These are phyloP conservation scores for Picathartes gymnocephalus DNA, from an alignment of 2,113 vertebrate species.

Conservation along the genomic window DNA sequence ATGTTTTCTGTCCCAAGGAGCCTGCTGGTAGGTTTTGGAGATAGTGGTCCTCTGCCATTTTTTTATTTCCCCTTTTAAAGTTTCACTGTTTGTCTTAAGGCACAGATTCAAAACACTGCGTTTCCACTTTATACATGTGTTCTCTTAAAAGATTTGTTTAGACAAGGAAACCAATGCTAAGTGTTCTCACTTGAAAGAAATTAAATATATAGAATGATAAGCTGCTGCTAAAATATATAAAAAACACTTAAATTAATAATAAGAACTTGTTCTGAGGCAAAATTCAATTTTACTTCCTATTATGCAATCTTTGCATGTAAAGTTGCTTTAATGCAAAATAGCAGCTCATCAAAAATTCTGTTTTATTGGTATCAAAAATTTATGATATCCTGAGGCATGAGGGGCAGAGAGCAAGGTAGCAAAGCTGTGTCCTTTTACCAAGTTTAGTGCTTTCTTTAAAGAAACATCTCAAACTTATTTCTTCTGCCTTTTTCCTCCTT, in stretches of 20 bases:
- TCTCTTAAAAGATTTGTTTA: slow-evolving; percentile 67
- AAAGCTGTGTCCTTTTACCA: slow-evolving; percentile 61
- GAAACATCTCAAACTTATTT: slow-evolving; percentile 30
- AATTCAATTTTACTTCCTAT: slow-evolving; percentile 69
- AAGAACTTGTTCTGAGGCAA: slow-evolving; percentile 70
- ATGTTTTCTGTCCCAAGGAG: background rate
- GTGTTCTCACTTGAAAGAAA: slow-evolving; percentile 70
- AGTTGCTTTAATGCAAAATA: slow-evolving; percentile 72
- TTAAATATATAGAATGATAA: slow-evolving; percentile 68
- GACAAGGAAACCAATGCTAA: slow-evolving; percentile 65
- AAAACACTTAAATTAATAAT: slow-evolving; percentile 75
- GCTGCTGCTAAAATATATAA: slow-evolving; percentile 63
- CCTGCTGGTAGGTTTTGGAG: slow-evolving; percentile 11
- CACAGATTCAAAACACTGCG: slow-evolving; percentile 20
- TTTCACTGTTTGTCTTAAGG: slow-evolving; percentile 62
- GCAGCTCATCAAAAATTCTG: slow-evolving; percentile 68
- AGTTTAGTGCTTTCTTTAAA: slow-evolving; percentile 64
- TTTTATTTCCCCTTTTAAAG: slow-evolving; percentile 55
- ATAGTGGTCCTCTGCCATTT: background rate
- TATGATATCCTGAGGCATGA: slow-evolving; percentile 67
- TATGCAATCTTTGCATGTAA: slow-evolving; percentile 71
- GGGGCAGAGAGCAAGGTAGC: slow-evolving; percentile 62
- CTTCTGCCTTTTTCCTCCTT: background rate
- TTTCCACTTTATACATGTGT: slow-evolving; percentile 39
- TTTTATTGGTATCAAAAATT: slow-evolving; percentile 71